Evolutionary conservation across 2,797 vertebrate species (phyloP), one percentile per base, ranked within the genome.

Genomic region (Typhlichthys eigenmanni): DNA sequence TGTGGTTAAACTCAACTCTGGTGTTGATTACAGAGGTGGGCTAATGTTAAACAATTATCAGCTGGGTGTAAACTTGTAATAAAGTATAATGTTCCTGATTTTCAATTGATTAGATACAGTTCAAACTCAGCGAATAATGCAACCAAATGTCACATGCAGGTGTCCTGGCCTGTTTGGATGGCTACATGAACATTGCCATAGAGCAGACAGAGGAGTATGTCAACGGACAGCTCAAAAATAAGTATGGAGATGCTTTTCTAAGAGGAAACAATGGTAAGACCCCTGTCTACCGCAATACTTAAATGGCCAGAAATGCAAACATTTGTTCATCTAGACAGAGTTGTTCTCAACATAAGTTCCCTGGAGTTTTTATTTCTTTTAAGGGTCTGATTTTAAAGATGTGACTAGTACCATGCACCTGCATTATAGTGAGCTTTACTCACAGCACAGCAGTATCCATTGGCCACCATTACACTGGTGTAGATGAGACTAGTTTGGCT

Each of bases 191-290:
- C 76, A 99, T 99, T 64, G 98, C 98, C 60, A 92, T 99, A 75
- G 98, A 99, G 82, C 98, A 99, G 90, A 99, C 98, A 0, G 98
- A 99, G 82, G 98, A 99, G 69, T 99, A 99, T 60, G 98, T 99
- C 51, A 99, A 99, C 14, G 98, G 98, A 3, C 98, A 99, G 61
- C 91, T 99, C 76, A 99, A 99, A 89, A 99, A 99, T 84, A 99
- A 99, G 85, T 99, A 99, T 0, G 98, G 97, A 32, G 98, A 99
- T 4, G 98, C 98, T 0, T 99, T 99, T 87, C 95, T 99, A 67
- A 90, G 97, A 87, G 97, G 98, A 85, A 99, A 99, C 89, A 99
- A 99, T 75, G 98, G 98, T 99, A 92, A 91, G 75, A 10, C n/a
- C 17, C 7, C 0, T 4, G 4, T 1, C 2, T 43, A 43, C 38